Evolutionary conservation across 2,113 vertebrate genomes (phyloP), one percentile per base, ranked within the genome.

Genomic region (Pelecanus crispus): DNA sequence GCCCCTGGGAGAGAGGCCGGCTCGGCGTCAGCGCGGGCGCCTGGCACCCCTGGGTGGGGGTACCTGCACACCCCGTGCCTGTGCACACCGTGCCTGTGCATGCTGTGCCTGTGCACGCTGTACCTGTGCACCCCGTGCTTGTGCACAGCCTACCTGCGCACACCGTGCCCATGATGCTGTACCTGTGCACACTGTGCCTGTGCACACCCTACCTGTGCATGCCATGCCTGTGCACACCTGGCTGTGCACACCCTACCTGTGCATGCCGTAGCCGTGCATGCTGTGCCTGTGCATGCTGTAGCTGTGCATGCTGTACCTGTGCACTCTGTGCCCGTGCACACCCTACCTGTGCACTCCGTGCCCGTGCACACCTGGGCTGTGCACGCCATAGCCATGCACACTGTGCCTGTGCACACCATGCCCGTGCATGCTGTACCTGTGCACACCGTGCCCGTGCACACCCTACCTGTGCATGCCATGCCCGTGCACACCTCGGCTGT

Each of bases 111-210:
- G 34, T 38, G 22, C n/a, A 25, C 6, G 12, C 59, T 4, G 4
- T n/a, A 10, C 16, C 22, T 13, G 4, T 11, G 17, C 38, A 25
- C 11, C 3, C 11, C 4, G 3, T 24, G 10, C 18, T 24, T 7
- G 11, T 6, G 10, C 52, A 16, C 7, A 2, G 17, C 2, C 1
- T 15, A 29, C 32, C 74, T 25, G 31, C 1, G 7, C 68, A 44
- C 10, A 3, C 22, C 2, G 1, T 18, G 25, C 53, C 74, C 13
- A 10, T 1, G 6, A 45, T 2, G 2, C 34, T 7, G 31, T 6
- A 3, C 47, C 34, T 2, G 2, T 61, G 59, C 24, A 61, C 24
- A 22, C 49, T 7, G 2, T 22, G 3, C 7, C n/a, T 3, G 9
- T 22, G 55, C 34, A 31, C 13, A 13, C 10, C 6, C 0, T 11